phyloP scores from a whole-genome alignment of 2,113 vertebrate genomes.

The Epinephelus fuscoguttatus region DNA sequence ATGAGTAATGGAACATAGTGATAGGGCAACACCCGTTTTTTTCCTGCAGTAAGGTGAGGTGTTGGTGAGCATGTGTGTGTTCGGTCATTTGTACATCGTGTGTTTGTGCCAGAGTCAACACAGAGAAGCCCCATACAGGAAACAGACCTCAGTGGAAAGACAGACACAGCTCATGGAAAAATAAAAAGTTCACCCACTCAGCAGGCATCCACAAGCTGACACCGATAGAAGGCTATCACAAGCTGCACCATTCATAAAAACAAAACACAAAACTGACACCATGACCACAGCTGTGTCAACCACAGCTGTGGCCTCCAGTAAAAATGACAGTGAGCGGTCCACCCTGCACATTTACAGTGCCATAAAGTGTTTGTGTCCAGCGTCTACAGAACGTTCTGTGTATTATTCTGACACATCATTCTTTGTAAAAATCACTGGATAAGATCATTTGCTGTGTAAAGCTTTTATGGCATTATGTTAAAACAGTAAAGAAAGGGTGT shows the following conservation, averaged over 20 bases:
- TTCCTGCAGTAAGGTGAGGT: slow-evolving; percentile 36
- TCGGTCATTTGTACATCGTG: slow-evolving; percentile 17
- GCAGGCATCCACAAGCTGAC: slow-evolving; percentile 67
- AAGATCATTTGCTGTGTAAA: background rate
- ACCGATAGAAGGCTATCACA: slow-evolving; percentile 63
- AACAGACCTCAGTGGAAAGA: slow-evolving; percentile 77
- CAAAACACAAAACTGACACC: slow-evolving; percentile 66
- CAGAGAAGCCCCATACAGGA: slow-evolving; percentile 66
- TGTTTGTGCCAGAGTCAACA: slow-evolving; percentile 76
- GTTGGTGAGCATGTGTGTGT: slow-evolving; percentile 26
- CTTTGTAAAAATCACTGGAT: slow-evolving; percentile 9
- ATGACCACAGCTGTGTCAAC: slow-evolving; percentile 77
- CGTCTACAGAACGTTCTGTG: slow-evolving; percentile 28
- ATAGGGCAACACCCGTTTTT: slow-evolving; percentile 50
- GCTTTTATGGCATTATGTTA: slow-evolving; percentile 6
- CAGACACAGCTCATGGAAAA: slow-evolving; percentile 72
- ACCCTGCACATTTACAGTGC: slow-evolving; percentile 15
- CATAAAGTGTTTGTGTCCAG: slow-evolving; percentile 13
- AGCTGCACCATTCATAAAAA: slow-evolving; percentile 59
- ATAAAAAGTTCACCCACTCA: slow-evolving; percentile 40
- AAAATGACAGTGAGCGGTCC: slow-evolving; percentile 21
- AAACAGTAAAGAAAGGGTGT: slow-evolving; percentile 20
- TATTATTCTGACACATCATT: slow-evolving; percentile 3
- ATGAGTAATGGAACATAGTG: slow-evolving; percentile 21
- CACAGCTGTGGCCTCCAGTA: slow-evolving; percentile 4